A percentile compares a stretch with the other conserved stretches of the same genome.
Conservation (phyloP, 2,797 vertebrate genomes). For the Etheostoma nigrum region DNA sequence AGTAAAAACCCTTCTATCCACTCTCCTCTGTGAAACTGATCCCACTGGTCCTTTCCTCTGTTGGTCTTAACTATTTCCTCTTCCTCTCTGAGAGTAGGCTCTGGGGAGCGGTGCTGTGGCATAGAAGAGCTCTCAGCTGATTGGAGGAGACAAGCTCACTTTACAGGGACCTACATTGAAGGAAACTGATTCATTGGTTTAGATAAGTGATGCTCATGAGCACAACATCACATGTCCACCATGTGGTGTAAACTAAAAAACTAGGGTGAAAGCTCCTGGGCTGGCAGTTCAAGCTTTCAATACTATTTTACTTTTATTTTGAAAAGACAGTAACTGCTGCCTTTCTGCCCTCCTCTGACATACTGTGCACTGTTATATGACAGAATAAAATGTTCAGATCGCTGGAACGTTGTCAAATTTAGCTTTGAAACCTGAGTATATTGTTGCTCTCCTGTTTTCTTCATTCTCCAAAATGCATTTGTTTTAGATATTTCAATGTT, state of each 20-base stretch:
- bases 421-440: neutral
- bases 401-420: neutral
- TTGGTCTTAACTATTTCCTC: constrained; percentile 78
- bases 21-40: constrained; percentile 70
- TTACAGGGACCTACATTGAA: constrained; percentile 56
- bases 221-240: constrained; percentile 10
- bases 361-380: neutral
- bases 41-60: constrained; percentile 71
- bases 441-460: neutral
- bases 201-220: constrained; percentile 31
- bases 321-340: neutral
- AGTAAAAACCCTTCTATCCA: constrained; percentile 51
- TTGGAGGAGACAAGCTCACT: constrained; percentile 72
- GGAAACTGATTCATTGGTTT: constrained; percentile 45
- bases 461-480: too few species aligned
- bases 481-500: neutral
- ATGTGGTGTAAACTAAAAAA: neutral
- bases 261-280: neutral
- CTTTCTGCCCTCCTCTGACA: neutral
- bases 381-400: neutral
- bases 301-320: neutral
- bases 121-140: constrained; percentile 63
- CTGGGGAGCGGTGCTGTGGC: constrained; percentile 60
- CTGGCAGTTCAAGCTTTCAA: neutral
- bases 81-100: constrained; percentile 72